Percentiles rank a stretch among this genome's conserved stretches.
Conservation (phyloP, 2,797 vertebrate genomes). For the Pangasius mekongensis region DNA sequence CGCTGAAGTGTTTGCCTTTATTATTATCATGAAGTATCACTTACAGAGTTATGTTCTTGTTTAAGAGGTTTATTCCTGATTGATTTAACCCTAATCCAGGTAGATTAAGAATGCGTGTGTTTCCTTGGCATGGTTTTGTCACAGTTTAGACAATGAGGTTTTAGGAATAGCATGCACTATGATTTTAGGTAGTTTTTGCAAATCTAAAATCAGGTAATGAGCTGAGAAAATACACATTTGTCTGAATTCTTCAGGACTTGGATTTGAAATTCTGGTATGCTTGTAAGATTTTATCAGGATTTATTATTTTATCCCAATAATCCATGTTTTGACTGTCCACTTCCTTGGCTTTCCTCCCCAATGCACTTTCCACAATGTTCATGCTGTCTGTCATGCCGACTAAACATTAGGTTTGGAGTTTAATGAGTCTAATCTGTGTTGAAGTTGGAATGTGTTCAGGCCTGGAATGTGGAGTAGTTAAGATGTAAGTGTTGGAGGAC, state of each 20-base stretch:
- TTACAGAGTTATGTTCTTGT: neutral
- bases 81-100: neutral
- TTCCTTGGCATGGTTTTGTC: neutral
- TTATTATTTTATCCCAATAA: too few species aligned
- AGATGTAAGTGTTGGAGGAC: conserved; percentile 59
- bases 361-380: conserved; percentile 83
- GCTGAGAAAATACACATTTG: neutral
- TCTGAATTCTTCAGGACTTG: neutral
- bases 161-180: neutral
- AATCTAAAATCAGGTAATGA: neutral
- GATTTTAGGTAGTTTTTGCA: neutral
- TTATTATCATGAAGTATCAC: neutral
- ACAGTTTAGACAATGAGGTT: neutral
- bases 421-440: conserved; percentile 86
- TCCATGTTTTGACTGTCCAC: conserved; percentile 73
- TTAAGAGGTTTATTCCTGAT: neutral
- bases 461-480: conserved; percentile 72
- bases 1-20: neutral
- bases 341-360: conserved; percentile 68
- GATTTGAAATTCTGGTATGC: neutral
- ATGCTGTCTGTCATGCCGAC: conserved; percentile 79
- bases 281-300: neutral
- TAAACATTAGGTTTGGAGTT: conserved; percentile 81
- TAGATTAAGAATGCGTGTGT: neutral
- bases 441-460: conserved; percentile 77